Evolutionary conservation across 2,113 vertebrate species (phyloP), one percentile per base, ranked within the genome.

Genomic region (zebrafish (Danio rerio)): DNA sequence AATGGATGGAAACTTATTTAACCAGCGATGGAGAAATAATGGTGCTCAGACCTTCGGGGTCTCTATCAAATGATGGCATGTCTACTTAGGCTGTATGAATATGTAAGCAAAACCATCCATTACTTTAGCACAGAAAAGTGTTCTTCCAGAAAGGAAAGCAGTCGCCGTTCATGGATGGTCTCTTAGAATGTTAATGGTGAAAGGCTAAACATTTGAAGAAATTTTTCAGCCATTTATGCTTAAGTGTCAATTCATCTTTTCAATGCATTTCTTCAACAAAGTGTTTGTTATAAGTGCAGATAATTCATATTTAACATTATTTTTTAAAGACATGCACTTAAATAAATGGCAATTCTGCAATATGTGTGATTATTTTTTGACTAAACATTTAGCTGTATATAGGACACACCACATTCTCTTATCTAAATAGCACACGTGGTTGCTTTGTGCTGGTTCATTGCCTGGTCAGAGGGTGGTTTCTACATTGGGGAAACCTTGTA

Each of bases 401-500:
- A 80, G 31, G 69, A 63, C 61, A 83, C 70, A 43, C 63, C n/a
- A 31, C 31, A 47, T 63, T 5, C 45, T 53, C 58, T 81, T 81
- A 85, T 85, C 84, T 63, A 47, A 20, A 72, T 75, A 59, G 21
- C 82, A 69, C 49, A 68, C 78, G 52, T 49, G 69, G 68, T 52
- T 82, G 61, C 68, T 74, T 59, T 42, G 20, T 73, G 40, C 15
- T 16, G 62, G 53, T 83, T 18, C 63, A 55, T 69, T 80, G 76
- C 81, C 81, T 83, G 76, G 81, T 86, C 79, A 83, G 68, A 79
- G 84, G n/a, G 40, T 31, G 80, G 75, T 86, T 75, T 69, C 84
- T 83, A 69, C 82, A 83, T 83, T 63, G 55, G 72, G 76, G 76
- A 75, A 77, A 74, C 81, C 81, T 74, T 84, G 86, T 83, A 84